Base-by-base conservation (phyloP, 2,797 vertebrate genomes). In the Micropoecilia bifurca region DNA sequence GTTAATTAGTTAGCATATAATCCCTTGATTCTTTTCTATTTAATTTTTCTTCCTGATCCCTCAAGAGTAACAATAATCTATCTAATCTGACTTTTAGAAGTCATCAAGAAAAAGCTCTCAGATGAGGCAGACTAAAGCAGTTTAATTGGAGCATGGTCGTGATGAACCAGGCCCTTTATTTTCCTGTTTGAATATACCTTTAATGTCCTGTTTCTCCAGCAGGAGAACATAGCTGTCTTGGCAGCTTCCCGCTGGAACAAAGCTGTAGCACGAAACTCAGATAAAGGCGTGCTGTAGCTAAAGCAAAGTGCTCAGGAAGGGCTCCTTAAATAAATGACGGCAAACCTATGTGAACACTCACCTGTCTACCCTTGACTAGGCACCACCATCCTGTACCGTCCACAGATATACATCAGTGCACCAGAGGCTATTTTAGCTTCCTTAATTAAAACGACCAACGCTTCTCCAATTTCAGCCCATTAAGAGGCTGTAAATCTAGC, bases 401-500 rank as follows among this genome's bases (percentile, higher is more conserved):
- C 69, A 41, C 45, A 78, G 77, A 55, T 68, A 61, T 74, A 82
- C 85, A 81, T 86, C 87, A 83, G 53, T 45, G 80, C 79, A 61
- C 73, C 74, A 80, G 81, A 90, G 86, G 88, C 81, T 74, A 84
- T 89, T 92, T 92, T 68, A 81, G 87, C 80, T 76, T 55, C 80
- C 73, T 86, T 93, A 93, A 94, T 93, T 93, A 92, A 92, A 89
- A 85, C 71, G 48, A 73, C 85, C 87, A 87, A 83, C 28, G 73
- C 79, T 87, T 57, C 84, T 87, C 84, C 89, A 93, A 86, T 92
- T 91, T 77, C 43, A 10, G 36, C 80, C 86, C 86, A 92, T 93
- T 92, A 93, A 85, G 85, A 81, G 80, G 92, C 87, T 85, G 89
- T 93, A 93, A 93, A 93, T 93, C 91, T 83, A 71, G 75, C 80